These are phyloP conservation scores for Octodonta nipae DNA, from an alignment of 2,888 invertebrate genomes.

Conservation along the genomic window DNA sequence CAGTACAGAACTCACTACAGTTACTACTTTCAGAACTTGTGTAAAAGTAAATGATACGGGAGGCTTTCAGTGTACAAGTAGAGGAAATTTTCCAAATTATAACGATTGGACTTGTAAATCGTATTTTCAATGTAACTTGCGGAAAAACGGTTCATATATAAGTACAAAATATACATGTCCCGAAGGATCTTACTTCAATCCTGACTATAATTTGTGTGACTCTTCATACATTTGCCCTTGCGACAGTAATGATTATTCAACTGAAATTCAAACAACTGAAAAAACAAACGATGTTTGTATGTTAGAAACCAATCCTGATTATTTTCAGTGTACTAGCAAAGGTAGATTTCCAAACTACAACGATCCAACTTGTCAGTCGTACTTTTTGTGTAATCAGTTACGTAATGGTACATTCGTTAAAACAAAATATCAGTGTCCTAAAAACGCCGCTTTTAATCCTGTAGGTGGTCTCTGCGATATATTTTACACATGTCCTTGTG, in stretches of 20 bases:
- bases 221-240: constrained; percentile 14
- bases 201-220: constrained; percentile 11
- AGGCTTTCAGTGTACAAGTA: constrained; percentile 20
- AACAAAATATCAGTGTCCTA: constrained; percentile 19
- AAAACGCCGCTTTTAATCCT: constrained; percentile 17
- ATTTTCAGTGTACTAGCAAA: constrained; percentile 21
- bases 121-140: constrained; percentile 18
- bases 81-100: constrained; percentile 35
- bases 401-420: constrained; percentile 24
- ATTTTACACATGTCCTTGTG: constrained; percentile 6
- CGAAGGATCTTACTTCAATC: constrained; percentile 14
- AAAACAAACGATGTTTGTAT: background rate
- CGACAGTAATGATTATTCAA: too few species aligned
- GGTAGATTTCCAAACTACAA: constrained; percentile 36
- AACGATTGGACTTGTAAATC: constrained; percentile 25
- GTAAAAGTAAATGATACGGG: background rate
- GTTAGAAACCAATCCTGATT: background rate
- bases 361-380: constrained; percentile 24
- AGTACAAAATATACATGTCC: constrained; percentile 23
- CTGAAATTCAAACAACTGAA: constrained; percentile 6
- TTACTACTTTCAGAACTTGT: constrained; percentile 1
- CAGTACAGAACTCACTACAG: background rate
- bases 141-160: constrained; percentile 21
- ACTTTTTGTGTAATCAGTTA: constrained; percentile 17
- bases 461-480: constrained; percentile 9